These are phyloP conservation scores for Hephaestus fuliginosus DNA, from an alignment of 2,797 vertebrate genomes.

Conservation along the genomic window DNA sequence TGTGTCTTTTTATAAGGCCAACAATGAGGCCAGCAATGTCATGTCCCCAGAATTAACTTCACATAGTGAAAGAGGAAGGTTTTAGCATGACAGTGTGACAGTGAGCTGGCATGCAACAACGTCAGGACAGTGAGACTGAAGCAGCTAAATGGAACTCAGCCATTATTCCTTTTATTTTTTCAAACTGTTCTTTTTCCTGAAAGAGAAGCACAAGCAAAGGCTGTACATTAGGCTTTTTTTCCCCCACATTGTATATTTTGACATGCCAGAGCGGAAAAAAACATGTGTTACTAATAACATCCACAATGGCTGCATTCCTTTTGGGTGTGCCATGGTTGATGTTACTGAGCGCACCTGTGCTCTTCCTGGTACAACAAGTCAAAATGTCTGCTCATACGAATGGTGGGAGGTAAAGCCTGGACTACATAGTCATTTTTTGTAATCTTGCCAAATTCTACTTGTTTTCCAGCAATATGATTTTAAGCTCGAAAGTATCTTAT, in stretches of 20 bases:
- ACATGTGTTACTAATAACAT: constrained; percentile 36
- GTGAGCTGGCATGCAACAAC: background rate
- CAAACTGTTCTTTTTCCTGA: constrained; percentile 4
- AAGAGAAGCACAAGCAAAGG: background rate
- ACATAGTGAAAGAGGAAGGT: background rate
- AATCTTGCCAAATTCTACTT: background rate
- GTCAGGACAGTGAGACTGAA: background rate
- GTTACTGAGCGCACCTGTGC: constrained; percentile 5
- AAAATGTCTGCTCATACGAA: background rate
- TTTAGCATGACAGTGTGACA: background rate
- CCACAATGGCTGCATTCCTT: constrained; percentile 14
- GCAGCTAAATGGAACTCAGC: background rate
- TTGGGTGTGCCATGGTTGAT: background rate
- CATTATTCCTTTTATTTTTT: background rate
- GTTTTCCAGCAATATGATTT: background rate
- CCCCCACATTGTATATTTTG: background rate
- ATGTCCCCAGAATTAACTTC: background rate
- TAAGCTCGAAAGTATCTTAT: background rate
- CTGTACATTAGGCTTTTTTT: background rate
- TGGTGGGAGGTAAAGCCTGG: background rate
- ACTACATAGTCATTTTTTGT: background rate
- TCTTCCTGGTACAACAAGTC: constrained; percentile 7
- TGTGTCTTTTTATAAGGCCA: background rate
- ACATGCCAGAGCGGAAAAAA: background rate
- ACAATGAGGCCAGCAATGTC: background rate